A percentile compares a stretch with the other conserved stretches of the same genome.
phyloP scores from a whole-genome alignment of 2,888 invertebrate species.

The Meiosimyza decipiens region DNA sequence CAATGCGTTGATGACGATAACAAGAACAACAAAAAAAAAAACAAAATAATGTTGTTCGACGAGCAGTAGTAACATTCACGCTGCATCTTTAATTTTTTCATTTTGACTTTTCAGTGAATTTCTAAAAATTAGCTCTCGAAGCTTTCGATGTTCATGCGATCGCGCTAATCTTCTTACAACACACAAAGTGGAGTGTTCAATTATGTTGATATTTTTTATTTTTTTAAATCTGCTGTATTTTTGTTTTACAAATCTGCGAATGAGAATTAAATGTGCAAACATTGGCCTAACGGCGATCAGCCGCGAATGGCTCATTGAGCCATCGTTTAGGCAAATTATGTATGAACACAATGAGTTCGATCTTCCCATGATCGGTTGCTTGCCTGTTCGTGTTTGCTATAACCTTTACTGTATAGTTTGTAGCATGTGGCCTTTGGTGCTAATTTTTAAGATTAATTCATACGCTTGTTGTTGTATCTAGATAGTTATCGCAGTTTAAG shows the following conservation, averaged over 20 bases:
- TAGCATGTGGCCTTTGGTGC: conserved; percentile 42
- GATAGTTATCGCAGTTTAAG: conserved; percentile 22
- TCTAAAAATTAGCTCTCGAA: not conserved
- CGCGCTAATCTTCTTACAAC: no score
- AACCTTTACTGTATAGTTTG: conserved; percentile 54
- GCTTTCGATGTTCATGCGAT: not conserved
- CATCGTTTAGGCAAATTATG: not conserved
- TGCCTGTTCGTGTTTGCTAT: no score
- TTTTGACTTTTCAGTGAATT: not conserved
- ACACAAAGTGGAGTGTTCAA: not conserved
- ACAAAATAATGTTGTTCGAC: not conserved
- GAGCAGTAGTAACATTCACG: not conserved
- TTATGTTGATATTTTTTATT: conserved; percentile 19
- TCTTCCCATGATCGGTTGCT: no score
- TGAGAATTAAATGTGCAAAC: conserved; percentile 29
- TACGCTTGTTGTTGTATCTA: conserved; percentile 44
- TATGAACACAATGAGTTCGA: no score
- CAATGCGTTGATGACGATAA: conserved; percentile 36
- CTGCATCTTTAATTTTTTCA: not conserved
- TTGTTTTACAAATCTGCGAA: conserved; percentile 5
- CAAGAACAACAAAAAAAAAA: not conserved
- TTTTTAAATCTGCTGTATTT: not conserved
- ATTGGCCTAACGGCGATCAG: not conserved
- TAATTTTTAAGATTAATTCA: conserved; percentile 60
- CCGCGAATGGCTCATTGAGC: conserved; percentile 10